A percentile compares a stretch with the other conserved stretches of the same genome.
phyloP scores from a whole-genome alignment of 2,113 vertebrate genomes.

The Candoia aspera region DNA sequence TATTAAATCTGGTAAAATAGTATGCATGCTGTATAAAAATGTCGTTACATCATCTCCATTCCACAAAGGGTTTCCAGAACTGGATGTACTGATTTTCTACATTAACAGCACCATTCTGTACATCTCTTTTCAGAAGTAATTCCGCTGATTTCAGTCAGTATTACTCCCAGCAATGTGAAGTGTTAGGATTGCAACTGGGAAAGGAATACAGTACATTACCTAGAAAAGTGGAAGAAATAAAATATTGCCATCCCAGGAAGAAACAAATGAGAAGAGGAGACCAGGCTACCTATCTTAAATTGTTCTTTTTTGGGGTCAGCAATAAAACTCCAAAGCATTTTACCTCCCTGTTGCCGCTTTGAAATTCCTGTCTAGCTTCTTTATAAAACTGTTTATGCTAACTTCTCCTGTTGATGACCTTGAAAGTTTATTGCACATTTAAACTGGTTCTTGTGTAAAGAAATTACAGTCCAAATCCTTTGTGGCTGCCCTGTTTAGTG shows the following conservation, averaged over 20 bases:
- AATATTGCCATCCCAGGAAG: not conserved
- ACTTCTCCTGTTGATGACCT: conserved; percentile 51
- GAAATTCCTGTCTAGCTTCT: conserved; percentile 40
- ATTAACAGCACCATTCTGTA: conserved; percentile 38
- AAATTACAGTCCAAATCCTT: conserved; percentile 35
- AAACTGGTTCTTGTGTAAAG: conserved; percentile 36
- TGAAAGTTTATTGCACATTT: conserved; percentile 47
- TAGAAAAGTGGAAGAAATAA: conserved; percentile 30
- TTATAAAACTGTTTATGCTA: conserved; percentile 44
- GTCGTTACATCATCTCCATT: too few species aligned
- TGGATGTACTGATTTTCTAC: conserved; percentile 3
- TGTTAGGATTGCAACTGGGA: not conserved
- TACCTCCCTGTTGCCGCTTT: conserved; percentile 5
- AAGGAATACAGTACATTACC: not conserved
- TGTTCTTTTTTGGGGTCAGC: conserved; percentile 7
- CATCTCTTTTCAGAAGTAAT: not conserved
- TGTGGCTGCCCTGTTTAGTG: conserved; percentile 28
- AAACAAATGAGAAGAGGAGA: conserved; percentile 9
- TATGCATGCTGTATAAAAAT: too few species aligned
- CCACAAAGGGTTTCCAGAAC: too few species aligned
- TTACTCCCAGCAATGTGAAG: not conserved
- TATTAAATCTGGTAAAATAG: not conserved
- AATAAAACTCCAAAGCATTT: conserved; percentile 36
- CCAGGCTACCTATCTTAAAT: conserved; percentile 25
- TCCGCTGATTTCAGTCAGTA: too few species aligned